Evolutionary conservation across 1,140 invertebrate species (phyloP), one percentile per base, ranked within the genome.

Genomic region (Mycetomoellerius zeteki): DNA sequence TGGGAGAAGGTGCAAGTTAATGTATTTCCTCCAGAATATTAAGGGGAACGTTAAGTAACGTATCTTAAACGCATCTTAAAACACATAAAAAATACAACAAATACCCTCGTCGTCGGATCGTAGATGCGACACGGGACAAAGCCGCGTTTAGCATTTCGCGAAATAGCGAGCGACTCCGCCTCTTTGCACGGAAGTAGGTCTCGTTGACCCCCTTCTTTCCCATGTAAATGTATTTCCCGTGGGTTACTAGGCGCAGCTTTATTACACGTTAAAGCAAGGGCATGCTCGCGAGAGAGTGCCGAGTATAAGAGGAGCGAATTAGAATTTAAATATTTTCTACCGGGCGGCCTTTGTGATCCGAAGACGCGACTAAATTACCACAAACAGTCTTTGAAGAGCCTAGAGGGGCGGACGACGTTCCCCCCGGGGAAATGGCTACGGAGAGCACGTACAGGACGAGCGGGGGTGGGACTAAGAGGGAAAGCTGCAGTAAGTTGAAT

Each of bases 241-340:
- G 54, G 69, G 80, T 84, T 84, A 84, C 80, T 84, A 84, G 69
- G 69, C 54, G 80, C 80, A 27, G 80, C 80, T 84, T 84, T 84
- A 84, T 84, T 84, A 84, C 69, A 84, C 80, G 80, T 60, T 84
- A 84, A 84, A 84, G 54, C 69, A 56, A 73, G 80, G 58, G 30
- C 47, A n/a, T 52, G 54, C 60, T 52, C 71, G 43, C 33, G 64
- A 30, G 69, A 82, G 80, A 62, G 67, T 33, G 69, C 47, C 62
- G 27, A 47, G 43, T 43, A 19, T 84, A 30, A 73, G 27, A 71
- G 60, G 58, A 82, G 71, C 82, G 81, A 88, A 89, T 88, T 89
- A 89, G 78, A 85, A 89, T 88, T 88, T 88, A 76, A 89, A 89
- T 87, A 85, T 81, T 85, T 89, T 84, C 69, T 60, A 84, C 56